phyloP scores from a whole-genome alignment of 64 coral and sea anemone genomes.

The Montipora sp. region DNA sequence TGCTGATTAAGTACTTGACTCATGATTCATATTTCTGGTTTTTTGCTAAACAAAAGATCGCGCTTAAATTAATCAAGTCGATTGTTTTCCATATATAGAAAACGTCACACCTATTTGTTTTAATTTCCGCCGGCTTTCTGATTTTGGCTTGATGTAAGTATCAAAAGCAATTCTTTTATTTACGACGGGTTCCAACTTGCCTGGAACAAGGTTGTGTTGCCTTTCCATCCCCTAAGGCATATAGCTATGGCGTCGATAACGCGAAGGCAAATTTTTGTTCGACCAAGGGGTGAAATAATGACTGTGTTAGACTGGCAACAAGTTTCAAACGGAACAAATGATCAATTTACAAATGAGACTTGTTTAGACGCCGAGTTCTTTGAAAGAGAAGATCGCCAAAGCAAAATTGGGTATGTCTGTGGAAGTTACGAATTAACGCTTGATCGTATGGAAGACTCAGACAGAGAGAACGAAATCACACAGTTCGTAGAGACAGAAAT shows the following conservation, averaged over 20 bases:
- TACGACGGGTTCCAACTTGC: neutral
- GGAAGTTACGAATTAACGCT: slow-evolving; percentile 32
- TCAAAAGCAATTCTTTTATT: neutral
- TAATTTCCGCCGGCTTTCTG: slow-evolving; percentile 11
- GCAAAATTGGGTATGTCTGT: slow-evolving; percentile 5
- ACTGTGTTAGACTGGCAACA: slow-evolving; percentile 27
- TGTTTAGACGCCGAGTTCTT: slow-evolving; percentile 38
- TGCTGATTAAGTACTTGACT: neutral
- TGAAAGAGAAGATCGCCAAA: neutral
- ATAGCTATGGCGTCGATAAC: neutral
- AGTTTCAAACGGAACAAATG: neutral
- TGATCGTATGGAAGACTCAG: neutral
- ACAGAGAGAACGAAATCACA: neutral
- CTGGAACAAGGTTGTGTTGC: neutral
- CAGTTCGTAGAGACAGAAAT: neutral
- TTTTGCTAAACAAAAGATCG: slow-evolving; percentile 29
- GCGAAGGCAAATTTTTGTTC: slow-evolving; percentile 38
- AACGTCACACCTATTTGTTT: slow-evolving; percentile 35
- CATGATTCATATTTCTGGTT: neutral
- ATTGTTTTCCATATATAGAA: slow-evolving; percentile 18
- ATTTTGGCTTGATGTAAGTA: neutral
- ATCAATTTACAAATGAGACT: slow-evolving; percentile 8
- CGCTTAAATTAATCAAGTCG: neutral
- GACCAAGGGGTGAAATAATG: slow-evolving; percentile 10
- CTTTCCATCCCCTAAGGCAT: neutral